Base-by-base conservation (phyloP, 2,888 invertebrate species). In the Patella pellucida region DNA sequence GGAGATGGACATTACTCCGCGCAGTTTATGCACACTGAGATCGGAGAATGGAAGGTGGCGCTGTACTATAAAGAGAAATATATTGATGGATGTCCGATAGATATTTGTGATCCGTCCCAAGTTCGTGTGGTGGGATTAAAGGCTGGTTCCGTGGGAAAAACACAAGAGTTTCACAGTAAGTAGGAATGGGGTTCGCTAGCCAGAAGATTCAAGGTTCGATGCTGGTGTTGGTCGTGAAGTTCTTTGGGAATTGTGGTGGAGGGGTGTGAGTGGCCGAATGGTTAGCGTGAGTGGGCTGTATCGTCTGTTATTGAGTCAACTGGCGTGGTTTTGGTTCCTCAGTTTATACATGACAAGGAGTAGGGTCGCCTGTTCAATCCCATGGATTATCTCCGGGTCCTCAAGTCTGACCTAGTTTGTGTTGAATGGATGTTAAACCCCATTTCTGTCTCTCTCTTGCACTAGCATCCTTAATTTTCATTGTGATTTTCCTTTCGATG, bases 31-130 rank as follows among this genome's bases (percentile, higher is more conserved):
- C 78, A 82, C 0, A 82, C 84, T 23, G 87, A 88, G 76, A 86
- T 88, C 68, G 87, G 87, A 86, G 77, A 54, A 81, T 88, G 87
- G 87, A 77, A 73, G 11, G 85, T 87, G 27, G 76, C 78, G 7
- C 74, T 88, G 75, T 82, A 77, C 52, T 82, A 85, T 68, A 82
- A 86, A 73, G 80, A 82, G 31, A 74, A 74, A 12, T 68, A 77
- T n/a, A 80, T 88, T 11, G 87, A 88, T 69, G 81, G 81, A 7
- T 86, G 86, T 77, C 81, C 81, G 11, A 83, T 88, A 3, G 85
- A 86, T 50, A 87, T 88, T 0, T 85, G 86, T 78, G 87, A 88
- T 76, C 87, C 87, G 7, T 86, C 86, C 0, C 86, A 85, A 72
- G 86, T 88, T 68, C 82, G 81, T 52, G 82, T 88, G 27, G 76